phyloP scores from a whole-genome alignment of 1,140 invertebrate species.

The Diorhabda carinulata region DNA sequence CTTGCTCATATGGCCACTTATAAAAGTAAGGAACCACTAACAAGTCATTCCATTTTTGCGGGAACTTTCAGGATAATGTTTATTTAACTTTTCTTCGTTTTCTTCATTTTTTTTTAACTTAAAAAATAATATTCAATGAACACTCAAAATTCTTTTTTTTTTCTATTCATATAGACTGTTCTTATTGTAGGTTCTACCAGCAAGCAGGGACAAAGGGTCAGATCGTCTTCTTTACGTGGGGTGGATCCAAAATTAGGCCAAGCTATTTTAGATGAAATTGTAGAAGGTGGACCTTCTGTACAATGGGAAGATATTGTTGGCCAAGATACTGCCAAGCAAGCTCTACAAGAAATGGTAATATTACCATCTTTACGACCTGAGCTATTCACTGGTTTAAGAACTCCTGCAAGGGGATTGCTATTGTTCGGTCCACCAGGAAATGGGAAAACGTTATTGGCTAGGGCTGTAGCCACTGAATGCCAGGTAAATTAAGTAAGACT shows the following conservation, averaged over 20 bases:
- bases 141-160: too few relatives aligned
- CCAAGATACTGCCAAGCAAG: slow-evolving; percentile 88
- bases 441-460: slow-evolving; percentile 86
- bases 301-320: slow-evolving; percentile 93
- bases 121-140: too few relatives aligned
- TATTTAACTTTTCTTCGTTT: too few relatives aligned
- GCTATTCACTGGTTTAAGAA: slow-evolving; percentile 86
- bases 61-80: too few relatives aligned
- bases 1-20: too few relatives aligned
- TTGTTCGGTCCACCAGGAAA: slow-evolving; percentile 92
- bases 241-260: slow-evolving; percentile 89
- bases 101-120: too few relatives aligned
- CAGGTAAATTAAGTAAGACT: slow-evolving; percentile 43
- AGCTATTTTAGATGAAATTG: slow-evolving; percentile 70
- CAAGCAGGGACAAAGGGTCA: slow-evolving; percentile 22
- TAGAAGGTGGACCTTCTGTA: slow-evolving; percentile 70
- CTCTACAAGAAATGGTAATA: slow-evolving; percentile 96
- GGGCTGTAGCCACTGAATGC: slow-evolving; percentile 88
- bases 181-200: slow-evolving; percentile 4
- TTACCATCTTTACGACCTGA: slow-evolving; percentile 92
- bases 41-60: too few relatives aligned
- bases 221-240: slow-evolving; percentile 59
- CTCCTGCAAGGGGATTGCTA: slow-evolving; percentile 86
- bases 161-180: too few relatives aligned
- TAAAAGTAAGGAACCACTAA: too few relatives aligned